Conservation (phyloP, 1,140 invertebrate species). For the Drosophila triauraria region DNA sequence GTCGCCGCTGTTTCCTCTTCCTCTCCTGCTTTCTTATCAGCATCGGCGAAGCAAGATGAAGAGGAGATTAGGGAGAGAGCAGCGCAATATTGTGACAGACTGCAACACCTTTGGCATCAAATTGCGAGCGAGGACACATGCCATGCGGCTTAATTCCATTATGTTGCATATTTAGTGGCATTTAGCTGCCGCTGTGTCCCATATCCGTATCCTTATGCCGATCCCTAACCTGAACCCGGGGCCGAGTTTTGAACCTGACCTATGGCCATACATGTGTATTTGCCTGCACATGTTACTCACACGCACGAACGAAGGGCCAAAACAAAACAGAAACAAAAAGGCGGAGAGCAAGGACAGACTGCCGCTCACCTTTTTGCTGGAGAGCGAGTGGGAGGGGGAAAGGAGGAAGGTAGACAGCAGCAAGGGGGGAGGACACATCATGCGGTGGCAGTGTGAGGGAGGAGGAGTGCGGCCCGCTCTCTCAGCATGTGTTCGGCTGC, state of each 20-base stretch:
- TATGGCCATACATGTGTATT: conserved; percentile 29
- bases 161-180: conserved; percentile 80
- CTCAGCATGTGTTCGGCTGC: conserved; percentile 40
- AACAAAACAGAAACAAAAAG: conserved; percentile 63
- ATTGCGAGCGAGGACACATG: conserved; percentile 45
- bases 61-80: conserved; percentile 2
- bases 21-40: conserved; percentile 48
- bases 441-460: conserved; percentile 13
- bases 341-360: conserved; percentile 33
- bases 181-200: conserved; percentile 47
- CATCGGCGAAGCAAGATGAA: conserved; percentile 26
- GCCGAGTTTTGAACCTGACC: conserved; percentile 53
- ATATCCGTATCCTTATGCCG: conserved; percentile 23
- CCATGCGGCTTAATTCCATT: conserved; percentile 43
- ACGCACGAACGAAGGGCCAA: conserved; percentile 55
- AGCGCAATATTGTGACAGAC: conserved; percentile 72
- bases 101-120: conserved; percentile 48
- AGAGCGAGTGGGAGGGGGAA: conserved; percentile 12
- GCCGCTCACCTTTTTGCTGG: conserved; percentile 22
- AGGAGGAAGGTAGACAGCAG: conserved; percentile 15
- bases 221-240: conserved; percentile 32
- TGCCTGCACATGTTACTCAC: conserved; percentile 73
- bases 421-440: background rate
- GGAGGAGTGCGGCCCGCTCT: conserved; percentile 16
- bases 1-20: conserved; percentile 11